phyloP scores from a whole-genome alignment of 1,140 invertebrate species.

The Zaprionus capensis region DNA sequence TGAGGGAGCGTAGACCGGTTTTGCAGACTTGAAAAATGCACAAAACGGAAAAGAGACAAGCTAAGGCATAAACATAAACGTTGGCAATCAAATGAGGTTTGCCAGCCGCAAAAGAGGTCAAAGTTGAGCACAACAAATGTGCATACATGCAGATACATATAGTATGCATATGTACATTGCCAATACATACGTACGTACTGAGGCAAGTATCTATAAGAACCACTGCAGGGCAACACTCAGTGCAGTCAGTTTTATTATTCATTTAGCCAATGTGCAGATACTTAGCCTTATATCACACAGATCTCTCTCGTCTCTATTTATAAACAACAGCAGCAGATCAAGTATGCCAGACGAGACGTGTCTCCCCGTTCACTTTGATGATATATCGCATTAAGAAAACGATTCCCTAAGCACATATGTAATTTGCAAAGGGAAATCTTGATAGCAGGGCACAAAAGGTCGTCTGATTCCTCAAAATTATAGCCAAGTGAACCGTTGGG shows the following conservation, averaged over 20 bases:
- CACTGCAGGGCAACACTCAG: neutral
- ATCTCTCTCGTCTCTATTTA: conserved; percentile 17
- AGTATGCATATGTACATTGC: conserved; percentile 8
- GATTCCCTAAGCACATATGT: neutral
- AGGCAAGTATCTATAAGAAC: neutral
- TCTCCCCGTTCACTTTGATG: neutral
- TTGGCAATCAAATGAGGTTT: conserved; percentile 74
- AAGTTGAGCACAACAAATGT: conserved; percentile 69
- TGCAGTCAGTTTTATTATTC: conserved; percentile 20
- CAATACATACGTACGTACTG: neutral
- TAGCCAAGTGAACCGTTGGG: neutral
- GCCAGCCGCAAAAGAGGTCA: conserved; percentile 74
- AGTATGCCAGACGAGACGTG: neutral
- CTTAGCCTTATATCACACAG: conserved; percentile 1
- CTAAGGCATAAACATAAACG: conserved; percentile 69
- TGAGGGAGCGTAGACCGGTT: conserved; percentile 57
- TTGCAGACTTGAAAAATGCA: conserved; percentile 64
- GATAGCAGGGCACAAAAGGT: neutral
- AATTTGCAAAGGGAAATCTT: conserved; percentile 5
- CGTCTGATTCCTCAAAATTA: neutral
- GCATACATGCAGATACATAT: conserved; percentile 19
- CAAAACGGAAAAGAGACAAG: conserved; percentile 62
- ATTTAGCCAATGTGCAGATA: conserved; percentile 36
- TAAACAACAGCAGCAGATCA: neutral
- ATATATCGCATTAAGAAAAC: neutral